Evolutionary conservation across 92 coral and sea anemone species (phyloP), one percentile per base, ranked within the genome.

Genomic region (Palythoa heliodiscus): DNA sequence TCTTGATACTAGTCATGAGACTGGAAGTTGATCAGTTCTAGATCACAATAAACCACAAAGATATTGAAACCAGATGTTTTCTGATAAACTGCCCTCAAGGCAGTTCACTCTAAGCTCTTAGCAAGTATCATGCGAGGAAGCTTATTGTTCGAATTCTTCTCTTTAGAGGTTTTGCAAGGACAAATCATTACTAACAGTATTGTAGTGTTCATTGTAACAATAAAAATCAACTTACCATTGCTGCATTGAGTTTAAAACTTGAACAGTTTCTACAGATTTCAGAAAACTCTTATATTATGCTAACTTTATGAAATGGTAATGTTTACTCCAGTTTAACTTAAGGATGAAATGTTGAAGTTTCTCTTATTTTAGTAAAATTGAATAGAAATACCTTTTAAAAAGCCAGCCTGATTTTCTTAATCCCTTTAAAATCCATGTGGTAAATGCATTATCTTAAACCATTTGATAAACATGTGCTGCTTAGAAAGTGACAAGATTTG

Each of bases 1-100:
- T 35, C 25, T 25, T 52, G 82, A 55, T 77, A 77, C 11, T 17
- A 17, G 5, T 43, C 71, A 78, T 4, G 39, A 60, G 72, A 24
- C 83, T 61, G n/a, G 2, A 20, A 54, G 52, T 73, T 5, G 15
- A 11, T 47, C 37, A 50, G 37, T 35, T 60, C 19, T 38, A 52
- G 71, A 78, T 78, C 17, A 17, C 16, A 61, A 60, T 37, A 29
- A 78, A 13, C 43, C 71, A 29, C 25, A 61, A 20, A 57, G 83
- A 57, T 60, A 78, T 78, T 78, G 69, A 78, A 78, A 61, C 71
- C 83, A 78, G 83, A 78, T 78, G 83, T 78, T 38, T n/a, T 57
- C 13, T n/a, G 53, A 22, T 20, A n/a, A 57, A 60, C n/a, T 78
- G 54, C 83, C 83, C 83, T 78, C 39, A 19, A 78, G 83, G 83